A percentile compares a stretch with the other conserved stretches of the same genome.
phyloP scores from a whole-genome alignment of 2,888 invertebrate genomes.

The Eurois occulta region DNA sequence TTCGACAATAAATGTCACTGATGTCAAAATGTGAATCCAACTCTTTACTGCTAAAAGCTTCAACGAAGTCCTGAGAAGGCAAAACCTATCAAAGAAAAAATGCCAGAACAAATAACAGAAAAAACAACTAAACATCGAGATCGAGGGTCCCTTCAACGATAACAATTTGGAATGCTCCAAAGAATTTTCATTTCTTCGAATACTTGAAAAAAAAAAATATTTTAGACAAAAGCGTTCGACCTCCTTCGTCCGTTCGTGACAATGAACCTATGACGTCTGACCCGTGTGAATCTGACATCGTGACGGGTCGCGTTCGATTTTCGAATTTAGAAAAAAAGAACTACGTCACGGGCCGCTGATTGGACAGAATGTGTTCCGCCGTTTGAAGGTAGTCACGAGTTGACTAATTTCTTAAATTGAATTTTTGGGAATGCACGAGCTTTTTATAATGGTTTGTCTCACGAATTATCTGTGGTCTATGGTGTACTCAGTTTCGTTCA shows the following conservation, averaged over 20 bases:
- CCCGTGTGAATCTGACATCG: constrained; percentile 87
- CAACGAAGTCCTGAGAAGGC: neutral
- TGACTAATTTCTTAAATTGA: constrained; percentile 70
- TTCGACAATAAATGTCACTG: neutral
- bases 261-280: constrained; percentile 79
- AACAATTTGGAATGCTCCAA: constrained; percentile 40
- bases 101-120: constrained; percentile 38
- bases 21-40: constrained; percentile 3
- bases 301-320: constrained; percentile 78
- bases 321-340: constrained; percentile 69
- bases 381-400: constrained; percentile 65
- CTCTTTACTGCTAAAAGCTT: neutral
- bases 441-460: constrained; percentile 46
- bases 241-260: constrained; percentile 72
- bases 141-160: constrained; percentile 9
- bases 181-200: constrained; percentile 42
- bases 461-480: constrained; percentile 56
- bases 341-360: constrained; percentile 79
- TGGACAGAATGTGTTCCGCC: constrained; percentile 76
- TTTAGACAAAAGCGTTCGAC: constrained; percentile 54
- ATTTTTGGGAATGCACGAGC: constrained; percentile 68
- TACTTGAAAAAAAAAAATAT: constrained; percentile 42
- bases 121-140: constrained; percentile 32
- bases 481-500: constrained; percentile 49
- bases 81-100: constrained; percentile 24